These are phyloP conservation scores for Sarcophaga rosellei DNA, from an alignment of 2,888 invertebrate species.

Conservation along the genomic window DNA sequence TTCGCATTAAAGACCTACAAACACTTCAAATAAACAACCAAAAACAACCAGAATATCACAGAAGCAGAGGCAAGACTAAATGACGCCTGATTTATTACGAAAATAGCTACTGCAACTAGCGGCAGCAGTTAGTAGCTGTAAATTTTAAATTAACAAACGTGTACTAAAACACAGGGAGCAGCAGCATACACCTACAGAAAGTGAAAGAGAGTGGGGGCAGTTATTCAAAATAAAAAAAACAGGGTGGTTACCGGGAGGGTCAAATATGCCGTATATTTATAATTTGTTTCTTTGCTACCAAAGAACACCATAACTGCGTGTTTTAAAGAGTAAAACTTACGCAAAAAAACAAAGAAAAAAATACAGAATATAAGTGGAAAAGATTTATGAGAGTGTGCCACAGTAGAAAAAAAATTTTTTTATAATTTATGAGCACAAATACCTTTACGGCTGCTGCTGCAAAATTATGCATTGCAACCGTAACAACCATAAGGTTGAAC, in stretches of 20 bases:
- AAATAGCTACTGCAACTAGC: conserved; percentile 33
- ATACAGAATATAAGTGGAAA: conserved; percentile 43
- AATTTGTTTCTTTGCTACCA: conserved; percentile 37
- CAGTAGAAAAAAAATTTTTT: too few species aligned
- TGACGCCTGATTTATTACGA: conserved; percentile 61
- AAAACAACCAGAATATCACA: not conserved
- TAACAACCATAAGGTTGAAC: not conserved
- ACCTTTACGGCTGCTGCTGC: conserved; percentile 55
- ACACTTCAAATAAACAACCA: conserved; percentile 21
- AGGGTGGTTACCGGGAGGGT: conserved; percentile 37
- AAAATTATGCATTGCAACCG: conserved; percentile 30
- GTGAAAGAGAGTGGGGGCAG: too few species aligned
- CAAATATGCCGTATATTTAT: conserved; percentile 15
- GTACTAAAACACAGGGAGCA: not conserved
- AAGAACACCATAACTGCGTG: conserved; percentile 32
- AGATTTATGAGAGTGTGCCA: conserved; percentile 59
- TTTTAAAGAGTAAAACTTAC: conserved; percentile 31
- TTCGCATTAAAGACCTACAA: not conserved
- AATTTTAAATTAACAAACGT: conserved; percentile 16
- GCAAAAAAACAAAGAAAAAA: too few species aligned
- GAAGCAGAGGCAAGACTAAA: conserved; percentile 53
- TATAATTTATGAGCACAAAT: conserved; percentile 63
- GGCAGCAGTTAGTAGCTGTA: conserved; percentile 19
- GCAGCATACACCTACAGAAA: too few species aligned
- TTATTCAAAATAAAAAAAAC: not conserved